Evolutionary conservation across 2,888 invertebrate genomes (phyloP).

Genomic region (Sisyra nigra): DNA sequence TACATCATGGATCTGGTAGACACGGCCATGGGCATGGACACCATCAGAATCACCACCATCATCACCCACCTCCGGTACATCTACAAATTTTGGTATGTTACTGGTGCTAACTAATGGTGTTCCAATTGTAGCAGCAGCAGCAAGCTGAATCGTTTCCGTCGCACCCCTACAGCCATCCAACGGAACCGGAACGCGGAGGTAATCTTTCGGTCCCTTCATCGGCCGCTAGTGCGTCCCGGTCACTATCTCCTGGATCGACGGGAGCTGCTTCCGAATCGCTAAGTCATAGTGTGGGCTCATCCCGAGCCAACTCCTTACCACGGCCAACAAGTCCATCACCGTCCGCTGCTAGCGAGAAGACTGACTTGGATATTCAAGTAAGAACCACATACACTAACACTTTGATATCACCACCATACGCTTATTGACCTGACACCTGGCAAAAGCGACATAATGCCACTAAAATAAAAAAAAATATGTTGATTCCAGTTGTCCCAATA

Average conservation of each 20-base stretch:
- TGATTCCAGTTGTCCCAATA: too few species aligned
- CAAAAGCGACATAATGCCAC: too few species aligned
- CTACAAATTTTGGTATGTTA: neutral
- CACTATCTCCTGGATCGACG: slow-evolving; percentile 38
- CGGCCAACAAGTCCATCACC: slow-evolving; percentile 82
- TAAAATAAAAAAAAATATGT: too few species aligned
- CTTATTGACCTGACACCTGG: too few species aligned
- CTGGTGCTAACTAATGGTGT: neutral
- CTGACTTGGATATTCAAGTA: slow-evolving; percentile 66
- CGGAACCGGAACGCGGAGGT: slow-evolving; percentile 22
- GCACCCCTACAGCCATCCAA: slow-evolving; percentile 23
- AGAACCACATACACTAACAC: slow-evolving; percentile 8
- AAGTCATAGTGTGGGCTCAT: slow-evolving; percentile 40
- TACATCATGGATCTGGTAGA: slow-evolving; percentile 24
- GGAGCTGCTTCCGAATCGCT: slow-evolving; percentile 42
- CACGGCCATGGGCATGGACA: slow-evolving; percentile 20
- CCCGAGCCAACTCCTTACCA: slow-evolving; percentile 49
- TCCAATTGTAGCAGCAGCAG: slow-evolving; percentile 7
- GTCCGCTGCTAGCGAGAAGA: slow-evolving; percentile 80
- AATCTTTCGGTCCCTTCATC: slow-evolving; percentile 28
- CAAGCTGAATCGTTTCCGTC: slow-evolving; percentile 27
- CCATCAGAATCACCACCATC: slow-evolving; percentile 27
- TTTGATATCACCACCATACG: neutral
- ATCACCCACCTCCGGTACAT: neutral
- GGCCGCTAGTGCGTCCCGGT: slow-evolving; percentile 22